Evolutionary conservation across 2,797 vertebrate genomes (phyloP).

Genomic region (Malacoraja senta): DNA sequence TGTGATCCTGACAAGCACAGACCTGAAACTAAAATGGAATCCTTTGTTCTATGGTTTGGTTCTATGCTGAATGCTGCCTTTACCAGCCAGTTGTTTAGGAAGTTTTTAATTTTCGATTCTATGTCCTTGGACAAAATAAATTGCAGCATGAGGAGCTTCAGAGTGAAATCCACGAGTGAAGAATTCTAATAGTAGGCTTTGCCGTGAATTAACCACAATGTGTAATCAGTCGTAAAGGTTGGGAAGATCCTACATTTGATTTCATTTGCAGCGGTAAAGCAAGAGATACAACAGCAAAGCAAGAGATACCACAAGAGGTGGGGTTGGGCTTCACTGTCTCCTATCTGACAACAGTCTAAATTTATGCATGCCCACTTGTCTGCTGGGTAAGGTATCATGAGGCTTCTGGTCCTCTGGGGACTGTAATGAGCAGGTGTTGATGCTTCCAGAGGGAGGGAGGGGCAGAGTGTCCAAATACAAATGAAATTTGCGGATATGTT

Average conservation of each 20-base stretch:
- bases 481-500: not conserved
- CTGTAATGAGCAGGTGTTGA: not conserved
- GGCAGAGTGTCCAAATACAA: not conserved
- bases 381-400: not conserved
- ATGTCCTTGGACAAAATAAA: not conserved
- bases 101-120: not conserved
- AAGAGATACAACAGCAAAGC: not conserved
- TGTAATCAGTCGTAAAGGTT: not conserved
- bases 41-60: not conserved
- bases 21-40: not conserved
- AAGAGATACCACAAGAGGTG: not conserved
- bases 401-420: not conserved
- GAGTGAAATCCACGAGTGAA: not conserved
- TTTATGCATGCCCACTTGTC: not conserved
- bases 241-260: not conserved
- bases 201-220: not conserved
- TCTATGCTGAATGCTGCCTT: not conserved
- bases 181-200: not conserved
- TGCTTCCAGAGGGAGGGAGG: not conserved
- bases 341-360: not conserved
- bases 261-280: not conserved
- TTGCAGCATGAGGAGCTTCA: not conserved
- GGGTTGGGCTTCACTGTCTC: not conserved
- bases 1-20: not conserved
- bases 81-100: not conserved